Percentiles rank a stretch among this genome's conserved stretches.
Conservation (phyloP, 2,113 vertebrate species). For the Spilogale gracilis region DNA sequence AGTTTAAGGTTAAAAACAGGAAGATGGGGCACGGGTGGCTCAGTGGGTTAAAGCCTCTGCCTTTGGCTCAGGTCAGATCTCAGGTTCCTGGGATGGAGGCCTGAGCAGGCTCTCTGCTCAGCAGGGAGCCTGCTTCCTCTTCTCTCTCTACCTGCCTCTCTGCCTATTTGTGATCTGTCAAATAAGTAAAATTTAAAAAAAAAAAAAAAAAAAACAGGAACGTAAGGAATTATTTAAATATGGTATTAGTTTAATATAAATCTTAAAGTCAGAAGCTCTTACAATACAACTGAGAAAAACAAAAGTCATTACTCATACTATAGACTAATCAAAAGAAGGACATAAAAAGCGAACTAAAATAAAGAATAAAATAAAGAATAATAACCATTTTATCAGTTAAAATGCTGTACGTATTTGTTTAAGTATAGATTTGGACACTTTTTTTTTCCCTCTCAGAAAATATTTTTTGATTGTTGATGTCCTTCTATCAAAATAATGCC, state of each 20-base stretch:
- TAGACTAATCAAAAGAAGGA: not conserved
- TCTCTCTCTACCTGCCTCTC: no score
- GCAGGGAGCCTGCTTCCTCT: no score
- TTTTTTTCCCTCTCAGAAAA: constrained; percentile 33
- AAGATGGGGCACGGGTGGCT: not conserved
- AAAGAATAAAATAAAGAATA: not conserved
- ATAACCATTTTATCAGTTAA: constrained; percentile 6
- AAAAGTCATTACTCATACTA: not conserved
- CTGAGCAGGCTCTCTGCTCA: no score
- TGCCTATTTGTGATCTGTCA: no score
- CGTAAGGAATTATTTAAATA: not conserved
- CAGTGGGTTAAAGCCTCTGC: no score
- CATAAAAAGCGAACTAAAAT: not conserved
- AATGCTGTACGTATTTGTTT: not conserved
- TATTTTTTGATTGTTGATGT: not conserved
- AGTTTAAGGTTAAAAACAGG: constrained; percentile 30
- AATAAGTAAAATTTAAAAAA: no score
- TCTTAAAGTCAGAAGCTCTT: constrained; percentile 13
- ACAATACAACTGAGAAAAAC: constrained; percentile 41
- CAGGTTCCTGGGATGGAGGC: no score
- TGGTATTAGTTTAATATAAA: constrained; percentile 33
- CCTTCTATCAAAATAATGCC: not conserved
- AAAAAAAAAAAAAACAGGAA: no score
- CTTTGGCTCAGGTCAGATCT: no score
- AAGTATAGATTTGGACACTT: not conserved